These are phyloP conservation scores for Mus spicilegus DNA, from an alignment of 2,113 vertebrate genomes.

Conservation along the genomic window DNA sequence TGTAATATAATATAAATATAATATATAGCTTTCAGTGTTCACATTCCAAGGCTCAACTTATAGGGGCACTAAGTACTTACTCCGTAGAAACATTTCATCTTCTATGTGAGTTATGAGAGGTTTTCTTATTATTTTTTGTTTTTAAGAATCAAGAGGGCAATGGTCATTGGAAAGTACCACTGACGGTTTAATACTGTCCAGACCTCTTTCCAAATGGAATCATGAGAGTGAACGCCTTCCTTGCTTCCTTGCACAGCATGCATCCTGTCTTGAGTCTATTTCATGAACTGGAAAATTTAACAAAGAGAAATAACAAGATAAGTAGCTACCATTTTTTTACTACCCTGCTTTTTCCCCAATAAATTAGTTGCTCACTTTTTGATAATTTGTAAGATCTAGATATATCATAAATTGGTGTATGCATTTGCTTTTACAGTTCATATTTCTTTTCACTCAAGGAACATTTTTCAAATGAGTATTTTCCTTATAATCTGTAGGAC, in stretches of 20 bases:
- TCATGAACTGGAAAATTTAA: background rate
- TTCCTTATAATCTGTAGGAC: background rate
- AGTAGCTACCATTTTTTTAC: background rate
- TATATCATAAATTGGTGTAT: background rate
- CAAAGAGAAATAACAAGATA: slow-evolving; percentile 8
- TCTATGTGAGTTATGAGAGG: background rate
- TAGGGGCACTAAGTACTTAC: background rate
- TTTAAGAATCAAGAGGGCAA: background rate
- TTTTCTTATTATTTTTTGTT: background rate
- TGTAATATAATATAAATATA: background rate
- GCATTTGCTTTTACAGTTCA: background rate
- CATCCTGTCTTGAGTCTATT: background rate
- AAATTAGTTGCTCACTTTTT: slow-evolving; percentile 13
- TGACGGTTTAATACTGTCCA: background rate
- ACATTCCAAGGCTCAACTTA: background rate
- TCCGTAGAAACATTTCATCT: background rate
- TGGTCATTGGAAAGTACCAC: background rate
- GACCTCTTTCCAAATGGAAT: background rate
- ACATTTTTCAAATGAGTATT: background rate
- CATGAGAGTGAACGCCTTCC: background rate
- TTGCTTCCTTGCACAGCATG: background rate
- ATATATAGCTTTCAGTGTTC: background rate
- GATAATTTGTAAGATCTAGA: background rate
- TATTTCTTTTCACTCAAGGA: background rate
- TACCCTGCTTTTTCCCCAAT: background rate